Evolutionary conservation across 2,888 invertebrate species (phyloP), one percentile per base, ranked within the genome.

Genomic region (Microplitis deprimator): DNA sequence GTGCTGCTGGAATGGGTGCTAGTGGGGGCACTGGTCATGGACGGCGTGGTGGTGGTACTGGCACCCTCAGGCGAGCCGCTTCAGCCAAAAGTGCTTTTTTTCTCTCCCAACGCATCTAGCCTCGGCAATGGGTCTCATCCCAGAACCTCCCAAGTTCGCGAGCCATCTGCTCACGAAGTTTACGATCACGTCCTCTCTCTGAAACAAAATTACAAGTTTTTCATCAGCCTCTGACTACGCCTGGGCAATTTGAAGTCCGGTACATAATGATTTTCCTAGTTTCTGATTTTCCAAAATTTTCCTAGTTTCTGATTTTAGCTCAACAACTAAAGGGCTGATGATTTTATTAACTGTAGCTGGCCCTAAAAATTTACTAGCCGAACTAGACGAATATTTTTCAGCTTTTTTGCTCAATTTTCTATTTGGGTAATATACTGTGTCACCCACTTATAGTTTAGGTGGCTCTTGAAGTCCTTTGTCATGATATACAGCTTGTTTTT

Each of bases 401-500:
- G 62, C 62, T n/a, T 62, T 62, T 6, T 62, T 13, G 16, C 62
- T 62, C 17, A 62, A 17, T 13, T 62, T 62, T 6, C n/a, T 0
- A 62, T 62, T 62, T 16, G 16, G 62, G 16, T 62, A 62, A 7
- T 62, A 17, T 4, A 62, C 62, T 13, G 16, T 0, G 16, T 62
- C 62, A 3, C 62, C 62, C 20, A 20, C 20, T 65, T 17, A 20
- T 40, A 60, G 67, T 41, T 50, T 50, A 7, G 10, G 20, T 20
- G 20, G 20, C 20, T 8, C 3, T 6, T 50, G 20, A 20, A 40
- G 5, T 41, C 71, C 71, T 20, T 20, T 20, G 20, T 20, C 1
- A 5, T 64, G 41, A 39, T 73, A 77, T 10, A 73, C 70, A 17
- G 68, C 62, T 13, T 75, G 71, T 41, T 41, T 70, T 10, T 50